Evolutionary conservation across 2,113 vertebrate genomes (phyloP).

Genomic region (Prunella fulvescens): DNA sequence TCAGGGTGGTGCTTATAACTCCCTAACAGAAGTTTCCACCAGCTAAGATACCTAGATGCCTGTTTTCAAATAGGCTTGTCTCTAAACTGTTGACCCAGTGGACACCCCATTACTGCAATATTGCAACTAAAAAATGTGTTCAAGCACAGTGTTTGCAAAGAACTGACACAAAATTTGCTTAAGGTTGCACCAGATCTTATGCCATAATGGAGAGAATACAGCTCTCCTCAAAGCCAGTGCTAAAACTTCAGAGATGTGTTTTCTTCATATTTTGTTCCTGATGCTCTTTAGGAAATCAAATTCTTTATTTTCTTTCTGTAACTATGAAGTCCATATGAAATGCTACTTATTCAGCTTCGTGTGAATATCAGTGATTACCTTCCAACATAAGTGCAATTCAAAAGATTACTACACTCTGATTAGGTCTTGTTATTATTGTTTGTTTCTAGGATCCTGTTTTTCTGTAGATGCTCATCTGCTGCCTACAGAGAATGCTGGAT

Average conservation of each 20-base stretch:
- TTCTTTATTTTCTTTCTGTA: not conserved
- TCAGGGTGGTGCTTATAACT: not conserved
- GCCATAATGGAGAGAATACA: not conserved
- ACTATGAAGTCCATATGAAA: constrained; percentile 30
- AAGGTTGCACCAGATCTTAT: not conserved
- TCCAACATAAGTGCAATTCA: constrained; percentile 57
- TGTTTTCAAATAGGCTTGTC: not conserved
- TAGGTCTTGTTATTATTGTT: constrained; percentile 55
- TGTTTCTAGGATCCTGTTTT: constrained; percentile 54
- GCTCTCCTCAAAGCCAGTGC: not conserved
- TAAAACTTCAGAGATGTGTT: not conserved
- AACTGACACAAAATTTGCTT: not conserved
- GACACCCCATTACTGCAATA: not conserved
- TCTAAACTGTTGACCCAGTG: not conserved
- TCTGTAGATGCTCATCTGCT: constrained; percentile 45
- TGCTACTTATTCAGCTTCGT: not conserved
- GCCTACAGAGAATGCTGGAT: constrained; percentile 28
- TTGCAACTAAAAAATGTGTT: not conserved
- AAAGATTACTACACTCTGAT: constrained; percentile 52
- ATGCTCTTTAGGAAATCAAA: not conserved
- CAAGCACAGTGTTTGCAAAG: not conserved
- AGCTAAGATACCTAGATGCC: not conserved
- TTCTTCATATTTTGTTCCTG: not conserved
- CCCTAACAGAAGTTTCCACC: not conserved
- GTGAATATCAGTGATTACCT: constrained; percentile 57